These are phyloP conservation scores for Sapayoa aenigma DNA, from an alignment of 2,113 vertebrate species.

Conservation along the genomic window DNA sequence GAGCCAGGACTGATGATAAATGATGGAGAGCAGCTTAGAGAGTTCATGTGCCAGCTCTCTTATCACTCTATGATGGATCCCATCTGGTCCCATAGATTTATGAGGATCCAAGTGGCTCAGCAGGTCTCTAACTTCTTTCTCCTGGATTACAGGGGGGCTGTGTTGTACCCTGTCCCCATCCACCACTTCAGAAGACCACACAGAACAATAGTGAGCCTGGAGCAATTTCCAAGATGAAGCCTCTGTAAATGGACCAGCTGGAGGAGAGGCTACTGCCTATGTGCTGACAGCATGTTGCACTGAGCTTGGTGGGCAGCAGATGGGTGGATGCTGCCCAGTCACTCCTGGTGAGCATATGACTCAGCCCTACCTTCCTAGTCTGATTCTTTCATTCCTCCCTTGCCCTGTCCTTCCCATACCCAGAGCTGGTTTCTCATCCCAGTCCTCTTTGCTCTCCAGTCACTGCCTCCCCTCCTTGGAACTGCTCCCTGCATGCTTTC, in stretches of 20 bases:
- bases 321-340: background rate
- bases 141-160: too few relatives aligned
- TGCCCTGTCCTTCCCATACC: background rate
- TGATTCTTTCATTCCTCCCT: background rate
- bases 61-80: too few relatives aligned
- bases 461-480: background rate
- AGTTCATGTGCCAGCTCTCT: too few relatives aligned
- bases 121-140: too few relatives aligned
- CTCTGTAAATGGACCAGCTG: background rate
- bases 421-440: background rate
- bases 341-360: background rate
- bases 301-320: background rate
- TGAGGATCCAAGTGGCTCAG: too few relatives aligned
- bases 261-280: background rate
- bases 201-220: background rate
- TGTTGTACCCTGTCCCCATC: too few relatives aligned
- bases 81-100: too few relatives aligned
- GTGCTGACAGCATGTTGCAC: background rate
- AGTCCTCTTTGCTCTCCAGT: background rate
- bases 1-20: too few relatives aligned
- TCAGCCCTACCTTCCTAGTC: background rate
- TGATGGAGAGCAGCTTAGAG: too few relatives aligned
- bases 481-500: background rate
- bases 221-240: background rate
- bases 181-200: too few relatives aligned